phyloP scores from a whole-genome alignment of 2,113 vertebrate species.

The Pipra filicauda region DNA sequence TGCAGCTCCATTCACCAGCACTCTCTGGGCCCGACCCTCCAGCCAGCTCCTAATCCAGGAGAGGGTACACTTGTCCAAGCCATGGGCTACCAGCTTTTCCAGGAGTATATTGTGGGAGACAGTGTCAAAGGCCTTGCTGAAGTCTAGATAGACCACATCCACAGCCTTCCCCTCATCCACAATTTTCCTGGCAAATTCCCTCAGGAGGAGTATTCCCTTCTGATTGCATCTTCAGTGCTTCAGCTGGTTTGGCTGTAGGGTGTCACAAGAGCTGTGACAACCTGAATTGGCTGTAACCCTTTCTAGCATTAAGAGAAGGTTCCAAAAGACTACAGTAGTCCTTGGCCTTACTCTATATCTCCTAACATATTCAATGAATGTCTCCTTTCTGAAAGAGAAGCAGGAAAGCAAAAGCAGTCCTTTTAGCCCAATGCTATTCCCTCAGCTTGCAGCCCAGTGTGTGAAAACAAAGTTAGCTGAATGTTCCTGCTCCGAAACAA shows the following conservation, averaged over 20 bases:
- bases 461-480: neutral
- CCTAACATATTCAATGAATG: neutral
- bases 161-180: no score
- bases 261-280: neutral
- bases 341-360: neutral
- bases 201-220: neutral
- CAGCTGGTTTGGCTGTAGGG: neutral
- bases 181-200: neutral
- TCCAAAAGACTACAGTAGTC: neutral
- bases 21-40: no score
- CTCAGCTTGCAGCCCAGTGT: neutral
- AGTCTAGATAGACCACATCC: no score
- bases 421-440: neutral
- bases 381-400: neutral
- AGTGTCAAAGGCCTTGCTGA: no score
- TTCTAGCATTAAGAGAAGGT: neutral
- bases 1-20: no score
- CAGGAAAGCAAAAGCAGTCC: neutral
- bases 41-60: no score
- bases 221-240: neutral
- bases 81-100: no score
- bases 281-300: neutral
- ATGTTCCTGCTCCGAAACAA: neutral
- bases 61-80: no score
- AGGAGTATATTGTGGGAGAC: no score